Conservation (phyloP, 2,888 invertebrate genomes). For the Heliothis peltigera region DNA sequence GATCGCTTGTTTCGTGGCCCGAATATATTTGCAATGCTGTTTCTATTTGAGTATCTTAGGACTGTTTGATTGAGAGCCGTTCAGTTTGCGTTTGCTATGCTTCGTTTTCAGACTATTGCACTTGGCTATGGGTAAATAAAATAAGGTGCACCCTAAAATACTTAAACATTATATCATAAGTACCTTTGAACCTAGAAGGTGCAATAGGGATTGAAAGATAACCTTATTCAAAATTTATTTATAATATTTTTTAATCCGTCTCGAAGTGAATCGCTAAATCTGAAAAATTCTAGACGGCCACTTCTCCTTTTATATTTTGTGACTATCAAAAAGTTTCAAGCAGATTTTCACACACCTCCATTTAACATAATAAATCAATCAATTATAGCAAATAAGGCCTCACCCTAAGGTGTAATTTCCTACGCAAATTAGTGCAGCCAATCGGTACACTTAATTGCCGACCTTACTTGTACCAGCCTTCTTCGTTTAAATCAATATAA, state of each 20-base stretch:
- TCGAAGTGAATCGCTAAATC: no score
- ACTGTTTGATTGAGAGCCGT: slow-evolving; percentile 34
- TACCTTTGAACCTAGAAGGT: no score
- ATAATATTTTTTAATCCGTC: no score
- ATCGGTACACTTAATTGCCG: slow-evolving; percentile 9
- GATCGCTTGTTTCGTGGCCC: slow-evolving; percentile 57
- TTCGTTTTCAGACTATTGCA: background rate
- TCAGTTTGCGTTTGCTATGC: slow-evolving; percentile 22
- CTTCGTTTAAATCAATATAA: slow-evolving; percentile 35
- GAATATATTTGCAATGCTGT: slow-evolving; percentile 51
- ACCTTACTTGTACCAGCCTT: slow-evolving; percentile 3
- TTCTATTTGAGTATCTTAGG: slow-evolving; percentile 37
- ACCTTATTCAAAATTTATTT: no score
- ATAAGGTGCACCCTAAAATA: no score
- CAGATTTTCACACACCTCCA: background rate
- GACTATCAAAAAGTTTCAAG: no score
- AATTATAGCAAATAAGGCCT: background rate
- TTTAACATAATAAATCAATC: background rate
- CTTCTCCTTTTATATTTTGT: no score
- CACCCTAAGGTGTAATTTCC: background rate
- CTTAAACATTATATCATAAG: no score
- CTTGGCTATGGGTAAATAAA: background rate
- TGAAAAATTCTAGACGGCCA: no score
- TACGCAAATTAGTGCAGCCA: background rate
- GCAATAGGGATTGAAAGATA: no score